Conservation (phyloP, 1,140 invertebrate genomes). For the Mizuhopecten yessoensis region DNA sequence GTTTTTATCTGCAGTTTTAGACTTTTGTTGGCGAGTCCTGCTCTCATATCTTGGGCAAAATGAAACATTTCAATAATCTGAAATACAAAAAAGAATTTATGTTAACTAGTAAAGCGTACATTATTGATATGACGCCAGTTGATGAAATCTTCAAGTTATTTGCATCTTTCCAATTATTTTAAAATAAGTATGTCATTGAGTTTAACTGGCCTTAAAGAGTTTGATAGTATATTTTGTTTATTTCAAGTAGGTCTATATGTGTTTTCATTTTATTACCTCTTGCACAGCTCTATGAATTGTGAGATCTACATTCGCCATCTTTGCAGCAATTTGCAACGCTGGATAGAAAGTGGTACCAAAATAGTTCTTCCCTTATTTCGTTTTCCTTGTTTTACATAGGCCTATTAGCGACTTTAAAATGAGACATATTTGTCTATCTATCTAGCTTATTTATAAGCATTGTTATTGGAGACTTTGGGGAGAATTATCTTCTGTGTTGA, state of each 20-base stretch:
- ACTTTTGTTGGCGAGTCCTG: neutral
- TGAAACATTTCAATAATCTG: conserved; percentile 20
- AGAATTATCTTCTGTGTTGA: too few relatives aligned
- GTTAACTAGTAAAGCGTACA: too few relatives aligned
- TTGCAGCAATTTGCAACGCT: neutral
- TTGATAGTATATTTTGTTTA: too few relatives aligned
- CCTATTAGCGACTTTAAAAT: too few relatives aligned
- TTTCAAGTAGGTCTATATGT: too few relatives aligned
- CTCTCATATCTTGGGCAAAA: neutral
- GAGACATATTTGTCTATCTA: too few relatives aligned
- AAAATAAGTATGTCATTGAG: too few relatives aligned
- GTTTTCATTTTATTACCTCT: neutral
- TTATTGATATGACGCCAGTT: neutral
- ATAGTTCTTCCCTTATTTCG: neutral
- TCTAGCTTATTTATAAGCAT: too few relatives aligned
- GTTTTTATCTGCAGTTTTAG: neutral
- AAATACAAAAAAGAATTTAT: neutral
- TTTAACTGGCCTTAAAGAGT: too few relatives aligned
- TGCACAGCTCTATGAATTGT: conserved; percentile 4
- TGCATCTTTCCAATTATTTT: too few relatives aligned
- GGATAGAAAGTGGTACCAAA: neutral
- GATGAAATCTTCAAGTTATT: too few relatives aligned
- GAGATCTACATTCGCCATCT: neutral
- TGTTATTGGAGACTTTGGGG: too few relatives aligned
- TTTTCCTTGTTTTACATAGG: neutral